Evolutionary conservation across 2,113 vertebrate species (phyloP).

Genomic region (Pollimyrus isidori): DNA sequence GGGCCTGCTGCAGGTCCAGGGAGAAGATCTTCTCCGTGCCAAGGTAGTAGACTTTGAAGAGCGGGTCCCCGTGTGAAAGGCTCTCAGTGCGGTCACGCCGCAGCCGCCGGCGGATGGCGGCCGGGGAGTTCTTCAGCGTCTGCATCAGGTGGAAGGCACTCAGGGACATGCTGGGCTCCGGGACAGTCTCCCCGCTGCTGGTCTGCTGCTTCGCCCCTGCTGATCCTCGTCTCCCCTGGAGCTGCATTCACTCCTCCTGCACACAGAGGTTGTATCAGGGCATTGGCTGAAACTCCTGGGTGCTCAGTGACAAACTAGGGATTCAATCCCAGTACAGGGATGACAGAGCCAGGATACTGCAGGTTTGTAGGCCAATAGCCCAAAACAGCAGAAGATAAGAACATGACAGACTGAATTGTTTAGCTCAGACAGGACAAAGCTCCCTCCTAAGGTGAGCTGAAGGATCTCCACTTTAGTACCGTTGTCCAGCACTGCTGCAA

Average conservation of each 20-base stretch:
- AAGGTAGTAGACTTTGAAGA: conserved; percentile 69
- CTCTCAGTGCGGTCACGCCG: conserved; percentile 60
- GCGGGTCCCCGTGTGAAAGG: conserved; percentile 65
- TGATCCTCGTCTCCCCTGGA: conserved; percentile 26
- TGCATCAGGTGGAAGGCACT: conserved; percentile 63
- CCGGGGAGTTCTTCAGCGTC: conserved; percentile 65
- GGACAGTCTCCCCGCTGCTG: not conserved
- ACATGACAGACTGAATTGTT: not conserved
- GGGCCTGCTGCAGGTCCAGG: conserved; percentile 61
- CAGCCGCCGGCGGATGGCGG: conserved; percentile 60
- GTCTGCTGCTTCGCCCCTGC: not conserved
- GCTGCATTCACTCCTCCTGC: conserved; percentile 40
- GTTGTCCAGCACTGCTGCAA: not conserved
- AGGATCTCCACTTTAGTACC: not conserved
- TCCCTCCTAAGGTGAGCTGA: not conserved
- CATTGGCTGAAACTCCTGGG: not conserved
- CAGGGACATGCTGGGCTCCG: conserved; percentile 50
- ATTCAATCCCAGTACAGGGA: not conserved
- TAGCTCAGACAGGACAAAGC: not conserved
- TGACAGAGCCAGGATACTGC: not conserved
- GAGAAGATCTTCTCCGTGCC: conserved; percentile 70
- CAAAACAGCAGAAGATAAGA: not conserved
- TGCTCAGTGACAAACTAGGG: not conserved
- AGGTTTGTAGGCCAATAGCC: no score
- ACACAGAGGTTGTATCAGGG: conserved; percentile 34